These are phyloP conservation scores for Serrognathus titanus DNA, from an alignment of 2,888 invertebrate species.

Conservation along the genomic window DNA sequence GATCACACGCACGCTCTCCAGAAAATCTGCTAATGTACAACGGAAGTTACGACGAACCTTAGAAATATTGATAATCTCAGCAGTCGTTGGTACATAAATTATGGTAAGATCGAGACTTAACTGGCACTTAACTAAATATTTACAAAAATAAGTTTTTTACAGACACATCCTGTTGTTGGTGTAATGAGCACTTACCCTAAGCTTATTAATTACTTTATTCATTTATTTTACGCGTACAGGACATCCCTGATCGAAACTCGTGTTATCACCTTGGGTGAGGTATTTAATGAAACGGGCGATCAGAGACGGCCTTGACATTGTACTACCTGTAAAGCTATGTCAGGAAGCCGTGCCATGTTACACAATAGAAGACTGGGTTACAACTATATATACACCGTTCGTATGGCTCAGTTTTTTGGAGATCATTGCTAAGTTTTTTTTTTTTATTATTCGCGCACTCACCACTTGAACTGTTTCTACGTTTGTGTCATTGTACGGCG, in stretches of 20 bases:
- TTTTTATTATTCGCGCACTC: not conserved
- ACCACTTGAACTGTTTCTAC: not conserved
- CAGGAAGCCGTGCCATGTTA: conserved; percentile 35
- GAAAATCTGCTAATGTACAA: conserved; percentile 3
- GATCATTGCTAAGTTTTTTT: conserved; percentile 6
- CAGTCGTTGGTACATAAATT: conserved; percentile 21
- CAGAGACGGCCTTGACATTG: conserved; percentile 5
- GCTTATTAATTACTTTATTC: not conserved
- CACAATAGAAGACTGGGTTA: conserved; percentile 41
- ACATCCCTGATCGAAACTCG: not conserved
- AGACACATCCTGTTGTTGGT: conserved; percentile 34
- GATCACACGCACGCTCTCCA: conserved; percentile 1
- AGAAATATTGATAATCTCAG: conserved; percentile 23
- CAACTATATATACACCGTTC: conserved; percentile 36
- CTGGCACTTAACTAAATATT: conserved; percentile 47
- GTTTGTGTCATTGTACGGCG: not conserved
- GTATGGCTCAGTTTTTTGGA: conserved; percentile 12
- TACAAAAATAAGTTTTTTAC: conserved; percentile 47
- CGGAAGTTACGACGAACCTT: conserved; percentile 5
- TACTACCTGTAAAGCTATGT: conserved; percentile 33
- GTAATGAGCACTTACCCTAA: conserved; percentile 30
- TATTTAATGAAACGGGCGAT: not conserved
- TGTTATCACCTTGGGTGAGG: not conserved
- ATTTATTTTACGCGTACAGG: conserved; percentile 2
- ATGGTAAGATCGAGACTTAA: conserved; percentile 35